phyloP scores from a whole-genome alignment of 2,888 invertebrate genomes.

The Drosophila maculinotata region DNA sequence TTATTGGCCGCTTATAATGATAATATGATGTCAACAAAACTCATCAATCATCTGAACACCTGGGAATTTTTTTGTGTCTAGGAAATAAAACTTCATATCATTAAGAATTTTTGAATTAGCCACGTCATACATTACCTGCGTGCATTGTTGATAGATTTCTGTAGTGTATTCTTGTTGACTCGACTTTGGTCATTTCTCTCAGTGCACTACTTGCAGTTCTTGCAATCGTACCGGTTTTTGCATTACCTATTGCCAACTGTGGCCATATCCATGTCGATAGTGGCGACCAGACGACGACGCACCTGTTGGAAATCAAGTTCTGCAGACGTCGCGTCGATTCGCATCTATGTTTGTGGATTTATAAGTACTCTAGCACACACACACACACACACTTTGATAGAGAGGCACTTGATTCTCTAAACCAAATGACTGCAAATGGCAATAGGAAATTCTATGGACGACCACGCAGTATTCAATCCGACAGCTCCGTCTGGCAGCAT shows the following conservation, averaged over 20 bases:
- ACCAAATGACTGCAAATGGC: constrained; percentile 48
- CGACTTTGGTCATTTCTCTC: too few relatives aligned
- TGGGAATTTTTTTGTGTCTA: too few relatives aligned
- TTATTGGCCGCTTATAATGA: too few relatives aligned
- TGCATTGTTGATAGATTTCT: too few relatives aligned
- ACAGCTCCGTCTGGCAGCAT: constrained; percentile 18
- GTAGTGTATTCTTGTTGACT: too few relatives aligned
- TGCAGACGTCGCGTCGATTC: constrained; percentile 64
- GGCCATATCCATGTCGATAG: constrained; percentile 59
- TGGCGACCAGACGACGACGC: constrained; percentile 71
- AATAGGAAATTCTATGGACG: constrained; percentile 64
- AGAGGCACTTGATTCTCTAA: constrained; percentile 26
- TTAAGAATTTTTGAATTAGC: too few relatives aligned
- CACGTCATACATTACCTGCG: too few relatives aligned
- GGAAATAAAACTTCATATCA: too few relatives aligned
- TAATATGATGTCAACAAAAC: too few relatives aligned
- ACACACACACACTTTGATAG: constrained; percentile 10
- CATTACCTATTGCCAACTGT: constrained; percentile 52
- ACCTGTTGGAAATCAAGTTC: constrained; percentile 83
- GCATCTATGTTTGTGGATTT: constrained; percentile 49
- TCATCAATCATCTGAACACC: too few relatives aligned
- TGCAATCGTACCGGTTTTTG: constrained; percentile 63
- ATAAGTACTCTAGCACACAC: constrained; percentile 32
- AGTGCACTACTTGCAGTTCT: constrained; percentile 42
- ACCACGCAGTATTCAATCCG: constrained; percentile 56